Conservation (phyloP, 2,113 vertebrate genomes). For the Eretmodus cyanostictus region DNA sequence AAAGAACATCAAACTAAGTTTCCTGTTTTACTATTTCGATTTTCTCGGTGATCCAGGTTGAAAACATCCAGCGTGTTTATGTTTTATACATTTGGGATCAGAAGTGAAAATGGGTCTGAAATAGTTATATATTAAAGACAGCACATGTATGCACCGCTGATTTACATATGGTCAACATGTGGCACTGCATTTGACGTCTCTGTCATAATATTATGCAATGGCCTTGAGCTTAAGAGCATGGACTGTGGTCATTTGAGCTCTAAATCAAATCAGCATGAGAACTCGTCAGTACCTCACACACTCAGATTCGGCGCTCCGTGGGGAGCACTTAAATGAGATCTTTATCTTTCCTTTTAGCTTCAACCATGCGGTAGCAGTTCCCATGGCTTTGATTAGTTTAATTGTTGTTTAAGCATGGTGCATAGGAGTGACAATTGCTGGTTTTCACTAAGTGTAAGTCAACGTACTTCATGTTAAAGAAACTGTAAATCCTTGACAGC, state of each 20-base stretch:
- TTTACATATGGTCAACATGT: neutral
- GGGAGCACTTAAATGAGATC: slow-evolving; percentile 44
- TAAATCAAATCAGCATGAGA: slow-evolving; percentile 33
- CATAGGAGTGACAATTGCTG: neutral
- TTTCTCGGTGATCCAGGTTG: neutral
- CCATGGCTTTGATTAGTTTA: slow-evolving; percentile 36
- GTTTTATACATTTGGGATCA: neutral
- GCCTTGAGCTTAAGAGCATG: neutral
- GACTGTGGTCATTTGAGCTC: neutral
- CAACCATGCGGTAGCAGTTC: slow-evolving; percentile 37
- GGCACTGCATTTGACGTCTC: neutral
- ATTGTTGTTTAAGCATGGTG: neutral
- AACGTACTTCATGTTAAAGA: neutral
- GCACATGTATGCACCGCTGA: neutral
- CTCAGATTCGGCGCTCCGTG: neutral
- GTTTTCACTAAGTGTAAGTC: neutral
- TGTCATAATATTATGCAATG: neutral
- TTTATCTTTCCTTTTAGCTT: slow-evolving; percentile 37
- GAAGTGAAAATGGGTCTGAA: neutral
- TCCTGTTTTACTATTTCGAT: neutral
- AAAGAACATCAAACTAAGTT: neutral
- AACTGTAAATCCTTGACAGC: slow-evolving; percentile 11
- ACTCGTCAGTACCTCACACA: neutral
- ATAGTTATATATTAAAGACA: neutral
- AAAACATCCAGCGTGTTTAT: neutral